These are phyloP conservation scores for Galerucella pusilla DNA, from an alignment of 2,888 invertebrate genomes.

Conservation along the genomic window DNA sequence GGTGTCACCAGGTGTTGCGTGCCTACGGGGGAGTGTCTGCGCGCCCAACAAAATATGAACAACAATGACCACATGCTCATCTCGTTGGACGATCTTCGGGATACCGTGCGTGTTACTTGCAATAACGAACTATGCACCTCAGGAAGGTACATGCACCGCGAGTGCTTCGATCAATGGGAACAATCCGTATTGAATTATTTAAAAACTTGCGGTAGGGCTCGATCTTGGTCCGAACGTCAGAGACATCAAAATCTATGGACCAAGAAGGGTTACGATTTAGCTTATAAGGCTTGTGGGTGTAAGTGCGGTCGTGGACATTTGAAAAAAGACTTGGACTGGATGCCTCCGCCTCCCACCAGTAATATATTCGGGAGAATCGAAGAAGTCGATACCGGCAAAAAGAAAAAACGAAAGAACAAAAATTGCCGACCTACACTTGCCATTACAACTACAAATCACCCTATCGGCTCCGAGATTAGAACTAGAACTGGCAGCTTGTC, in stretches of 20 bases:
- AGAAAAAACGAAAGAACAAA: slow-evolving; percentile 74
- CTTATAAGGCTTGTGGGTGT: slow-evolving; percentile 95
- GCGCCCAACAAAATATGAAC: slow-evolving; percentile 66
- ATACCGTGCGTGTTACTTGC: slow-evolving; percentile 90
- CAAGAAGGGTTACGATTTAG: slow-evolving; percentile 96
- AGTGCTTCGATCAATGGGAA: slow-evolving; percentile 96
- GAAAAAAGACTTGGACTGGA: slow-evolving; percentile 95
- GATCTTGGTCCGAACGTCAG: slow-evolving; percentile 96
- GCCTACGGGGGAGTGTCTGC: slow-evolving; percentile 83
- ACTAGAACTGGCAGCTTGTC: slow-evolving; percentile 81
- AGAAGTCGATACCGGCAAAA: slow-evolving; percentile 68
- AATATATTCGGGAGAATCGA: slow-evolving; percentile 66
- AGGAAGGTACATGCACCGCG: slow-evolving; percentile 94
- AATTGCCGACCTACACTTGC: slow-evolving; percentile 70
- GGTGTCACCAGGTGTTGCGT: slow-evolving; percentile 79
- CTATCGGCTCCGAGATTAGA: slow-evolving; percentile 66
- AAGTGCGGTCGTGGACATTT: slow-evolving; percentile 92
- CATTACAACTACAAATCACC: slow-evolving; percentile 66
- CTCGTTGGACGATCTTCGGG: slow-evolving; percentile 76
- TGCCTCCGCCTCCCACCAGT: slow-evolving; percentile 74
- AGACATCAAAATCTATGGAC: slow-evolving; percentile 96
- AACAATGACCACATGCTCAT: slow-evolving; percentile 69
- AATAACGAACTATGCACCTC: slow-evolving; percentile 92
- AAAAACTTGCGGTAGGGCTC: slow-evolving; percentile 89
- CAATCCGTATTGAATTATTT: slow-evolving; percentile 87